Evolutionary conservation across 1,140 invertebrate species (phyloP).

Genomic region (Zaprionus gabonicus): DNA sequence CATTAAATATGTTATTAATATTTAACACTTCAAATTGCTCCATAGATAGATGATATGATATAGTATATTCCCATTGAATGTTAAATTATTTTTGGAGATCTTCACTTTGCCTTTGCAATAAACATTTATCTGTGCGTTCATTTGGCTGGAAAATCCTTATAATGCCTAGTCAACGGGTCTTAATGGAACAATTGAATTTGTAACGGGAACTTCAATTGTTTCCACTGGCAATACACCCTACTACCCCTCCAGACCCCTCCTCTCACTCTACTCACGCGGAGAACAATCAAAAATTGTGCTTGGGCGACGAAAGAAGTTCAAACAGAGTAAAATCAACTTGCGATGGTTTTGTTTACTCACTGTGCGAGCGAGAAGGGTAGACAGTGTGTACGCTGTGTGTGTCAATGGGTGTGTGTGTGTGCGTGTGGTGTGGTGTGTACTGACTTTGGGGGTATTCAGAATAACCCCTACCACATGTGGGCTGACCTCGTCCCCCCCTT

Average conservation of each 20-base stretch:
- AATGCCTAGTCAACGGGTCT: constrained; percentile 10
- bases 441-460: constrained; percentile 46
- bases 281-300: constrained; percentile 40
- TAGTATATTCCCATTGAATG: background rate
- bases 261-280: background rate
- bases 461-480: constrained; percentile 22
- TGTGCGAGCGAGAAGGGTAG: background rate
- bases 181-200: constrained; percentile 15
- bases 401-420: background rate
- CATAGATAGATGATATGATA: background rate
- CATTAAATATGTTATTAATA: background rate
- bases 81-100: background rate
- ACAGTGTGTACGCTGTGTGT: constrained; percentile 4
- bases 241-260: background rate
- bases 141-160: background rate
- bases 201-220: constrained; percentile 22
- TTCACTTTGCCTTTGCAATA: background rate
- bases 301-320: constrained; percentile 37
- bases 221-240: constrained; percentile 6
- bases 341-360: constrained; percentile 6
- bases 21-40: background rate
- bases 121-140: background rate
- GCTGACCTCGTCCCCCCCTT: background rate
- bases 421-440: constrained; percentile 15
- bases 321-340: constrained; percentile 52